These are phyloP conservation scores for Furcifer pardalis DNA, from an alignment of 2,797 vertebrate genomes.

Conservation along the genomic window DNA sequence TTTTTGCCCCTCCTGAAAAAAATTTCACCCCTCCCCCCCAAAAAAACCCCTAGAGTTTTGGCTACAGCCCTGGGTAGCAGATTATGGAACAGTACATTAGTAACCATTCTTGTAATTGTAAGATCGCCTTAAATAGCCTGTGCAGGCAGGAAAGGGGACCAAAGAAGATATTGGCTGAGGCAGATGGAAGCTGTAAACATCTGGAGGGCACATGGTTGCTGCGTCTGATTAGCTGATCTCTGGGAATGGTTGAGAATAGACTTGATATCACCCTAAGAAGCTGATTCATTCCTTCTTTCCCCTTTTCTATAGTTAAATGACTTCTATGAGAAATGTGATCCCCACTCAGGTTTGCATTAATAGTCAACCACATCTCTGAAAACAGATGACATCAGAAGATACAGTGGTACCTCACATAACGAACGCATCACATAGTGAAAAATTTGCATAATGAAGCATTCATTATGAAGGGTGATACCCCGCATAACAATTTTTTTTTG, in stretches of 20 bases:
- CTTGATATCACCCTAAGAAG: neutral
- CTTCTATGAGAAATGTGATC: neutral
- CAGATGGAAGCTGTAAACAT: neutral
- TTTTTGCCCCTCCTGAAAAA: no score
- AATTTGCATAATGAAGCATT: no score
- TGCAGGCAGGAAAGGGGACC: neutral
- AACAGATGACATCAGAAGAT: neutral
- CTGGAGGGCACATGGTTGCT: neutral
- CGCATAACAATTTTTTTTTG: no score
- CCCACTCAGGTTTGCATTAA: no score
- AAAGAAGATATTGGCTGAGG: neutral
- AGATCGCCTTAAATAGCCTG: neutral
- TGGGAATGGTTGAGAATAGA: neutral
- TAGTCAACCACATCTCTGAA: neutral
- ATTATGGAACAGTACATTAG: neutral
- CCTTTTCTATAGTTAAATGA: neutral
- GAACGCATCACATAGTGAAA: no score
- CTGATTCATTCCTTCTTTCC: neutral
- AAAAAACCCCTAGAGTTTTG: no score
- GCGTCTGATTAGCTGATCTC: no score
- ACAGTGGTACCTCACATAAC: no score
- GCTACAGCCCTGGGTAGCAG: no score
- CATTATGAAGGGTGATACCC: no score
- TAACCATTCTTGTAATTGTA: neutral
- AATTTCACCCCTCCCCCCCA: no score